These are phyloP conservation scores for Zaprionus africanus DNA, from an alignment of 1,140 invertebrate species.

Conservation along the genomic window DNA sequence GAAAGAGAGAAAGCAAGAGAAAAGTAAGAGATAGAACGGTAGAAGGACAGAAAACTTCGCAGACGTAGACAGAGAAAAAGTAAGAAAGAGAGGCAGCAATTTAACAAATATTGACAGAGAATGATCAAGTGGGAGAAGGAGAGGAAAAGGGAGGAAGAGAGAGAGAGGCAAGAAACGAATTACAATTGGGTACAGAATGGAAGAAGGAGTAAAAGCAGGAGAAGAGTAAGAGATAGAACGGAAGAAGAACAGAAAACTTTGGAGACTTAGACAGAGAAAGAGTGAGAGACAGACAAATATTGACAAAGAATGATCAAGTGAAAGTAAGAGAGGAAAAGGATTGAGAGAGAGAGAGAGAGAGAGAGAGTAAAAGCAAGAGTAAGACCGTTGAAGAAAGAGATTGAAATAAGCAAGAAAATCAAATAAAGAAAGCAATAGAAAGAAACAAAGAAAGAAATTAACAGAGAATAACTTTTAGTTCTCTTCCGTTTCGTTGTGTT, in stretches of 20 bases:
- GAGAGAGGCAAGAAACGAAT: fast-evolving
- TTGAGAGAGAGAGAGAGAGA: not conserved
- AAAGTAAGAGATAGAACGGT: too few species aligned
- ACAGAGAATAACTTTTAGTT: not conserved
- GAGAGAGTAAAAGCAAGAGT: not conserved
- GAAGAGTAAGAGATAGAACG: too few species aligned
- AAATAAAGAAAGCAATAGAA: too few species aligned
- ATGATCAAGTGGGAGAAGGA: not conserved
- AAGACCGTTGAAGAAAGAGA: not conserved
- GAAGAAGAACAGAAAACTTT: too few species aligned
- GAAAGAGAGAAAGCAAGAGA: not conserved
- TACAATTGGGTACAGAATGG: too few species aligned
- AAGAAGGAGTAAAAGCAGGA: not conserved
- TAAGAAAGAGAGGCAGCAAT: too few species aligned
- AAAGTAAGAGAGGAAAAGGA: not conserved
- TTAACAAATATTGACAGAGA: not conserved
- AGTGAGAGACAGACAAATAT: too few species aligned
- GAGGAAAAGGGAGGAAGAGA: not conserved
- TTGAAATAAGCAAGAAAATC: not conserved
- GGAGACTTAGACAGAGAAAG: too few species aligned
- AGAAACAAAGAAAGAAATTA: not conserved
- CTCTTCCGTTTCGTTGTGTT: too few species aligned
- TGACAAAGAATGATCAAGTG: not conserved
- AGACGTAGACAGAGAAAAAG: too few species aligned
- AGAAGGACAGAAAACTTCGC: too few species aligned